Evolutionary conservation across 2,113 vertebrate genomes (phyloP), one percentile per base, ranked within the genome.

Genomic region (Platysteira castanea): DNA sequence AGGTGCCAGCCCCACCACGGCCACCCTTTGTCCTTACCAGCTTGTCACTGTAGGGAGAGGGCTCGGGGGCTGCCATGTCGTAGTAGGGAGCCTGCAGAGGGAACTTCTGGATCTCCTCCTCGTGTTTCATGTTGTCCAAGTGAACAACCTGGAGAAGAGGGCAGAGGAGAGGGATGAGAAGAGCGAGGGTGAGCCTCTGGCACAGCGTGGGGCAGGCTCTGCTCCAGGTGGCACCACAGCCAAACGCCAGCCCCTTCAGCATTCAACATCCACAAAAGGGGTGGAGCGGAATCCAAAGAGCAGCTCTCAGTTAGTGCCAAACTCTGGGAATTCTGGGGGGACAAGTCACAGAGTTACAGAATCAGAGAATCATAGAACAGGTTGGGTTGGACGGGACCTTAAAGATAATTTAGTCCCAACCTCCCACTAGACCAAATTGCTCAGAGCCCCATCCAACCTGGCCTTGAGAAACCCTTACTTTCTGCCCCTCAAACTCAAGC

Each of bases 21-120:
- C 37, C 70, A 19, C 21, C 63, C 41, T 10, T 10, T 7, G 28
- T 89, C 98, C 99, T 99, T 98, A 99, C 99, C 98, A 95, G 97
- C 81, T 98, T 98, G 97, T 99, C 98, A 31, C 97, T 95, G 97
- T 98, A 98, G 67, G 98, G 97, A 79, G 98, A 97, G 50, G 98
- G 97, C 94, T 99, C 98, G 0, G 98, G 98, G 90, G 98, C 96
- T 42, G 98, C 98, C 98, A 98, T 98, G 97, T 99, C 98, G 6
- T 98, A 99, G 97, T 99, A 99, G 31, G 98, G 98, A 37, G 98
- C 91, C 96, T 99, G 98, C 17, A 98, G 97, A 42, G 98, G 98
- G 81, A 98, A 97, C 92, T 99, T 98, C 98, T 98, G 98, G 60
- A 98, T 97, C 77, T 99, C 98, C 80, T 99, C 98, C 30, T 99